Evolutionary conservation across 2,113 vertebrate genomes (phyloP).

Genomic region (Microcebus tavaratra): DNA sequence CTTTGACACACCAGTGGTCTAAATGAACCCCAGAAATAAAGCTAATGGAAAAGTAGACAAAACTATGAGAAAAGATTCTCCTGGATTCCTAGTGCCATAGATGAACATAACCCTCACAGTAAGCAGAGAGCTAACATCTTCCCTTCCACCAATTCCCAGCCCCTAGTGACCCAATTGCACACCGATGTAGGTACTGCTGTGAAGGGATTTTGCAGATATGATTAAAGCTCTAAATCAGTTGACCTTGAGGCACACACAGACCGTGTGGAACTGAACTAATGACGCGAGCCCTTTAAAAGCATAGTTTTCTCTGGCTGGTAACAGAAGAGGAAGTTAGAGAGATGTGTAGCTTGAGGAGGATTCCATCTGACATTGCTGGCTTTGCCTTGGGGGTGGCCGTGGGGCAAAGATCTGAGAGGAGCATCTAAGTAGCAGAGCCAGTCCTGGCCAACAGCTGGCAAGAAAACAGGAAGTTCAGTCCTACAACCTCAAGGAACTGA

Average conservation of each 20-base stretch:
- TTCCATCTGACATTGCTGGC: neutral
- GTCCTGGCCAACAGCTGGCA: neutral
- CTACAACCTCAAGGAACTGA: neutral
- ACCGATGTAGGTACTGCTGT: neutral
- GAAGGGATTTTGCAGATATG: neutral
- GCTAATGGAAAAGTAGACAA: neutral
- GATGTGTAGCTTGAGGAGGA: neutral
- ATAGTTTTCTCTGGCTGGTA: neutral
- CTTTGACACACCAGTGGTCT: neutral
- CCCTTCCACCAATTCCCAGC: neutral
- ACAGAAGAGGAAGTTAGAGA: neutral
- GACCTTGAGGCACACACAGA: neutral
- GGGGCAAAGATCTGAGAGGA: neutral
- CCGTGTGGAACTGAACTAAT: neutral
- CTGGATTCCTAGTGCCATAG: neutral
- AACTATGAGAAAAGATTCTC: neutral
- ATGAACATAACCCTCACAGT: neutral
- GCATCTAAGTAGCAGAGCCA: too few relatives aligned
- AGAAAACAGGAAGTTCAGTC: neutral
- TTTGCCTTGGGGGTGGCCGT: neutral
- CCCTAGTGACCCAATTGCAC: too few relatives aligned
- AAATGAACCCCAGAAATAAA: neutral
- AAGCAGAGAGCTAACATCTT: neutral
- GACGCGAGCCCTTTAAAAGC: neutral
- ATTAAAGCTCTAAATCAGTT: neutral